Conservation (phyloP, 1,140 invertebrate species). For the Callitettix versicolor region DNA sequence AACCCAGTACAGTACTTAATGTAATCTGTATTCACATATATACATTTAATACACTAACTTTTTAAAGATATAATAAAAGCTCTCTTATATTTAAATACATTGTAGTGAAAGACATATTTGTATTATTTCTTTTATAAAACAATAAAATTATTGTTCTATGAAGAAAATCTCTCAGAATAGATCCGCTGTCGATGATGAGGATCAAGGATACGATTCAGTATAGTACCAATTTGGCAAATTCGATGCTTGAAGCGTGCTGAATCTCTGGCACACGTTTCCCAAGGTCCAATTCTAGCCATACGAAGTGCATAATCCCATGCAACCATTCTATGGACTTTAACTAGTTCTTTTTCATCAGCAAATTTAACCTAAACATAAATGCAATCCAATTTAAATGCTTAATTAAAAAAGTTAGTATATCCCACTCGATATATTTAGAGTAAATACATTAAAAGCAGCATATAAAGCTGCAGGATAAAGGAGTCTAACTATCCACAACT, state of each 20-base stretch:
- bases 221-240: constrained; percentile 34
- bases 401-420: constrained; percentile 3
- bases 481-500: too few species aligned
- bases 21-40: too few species aligned
- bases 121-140: too few species aligned
- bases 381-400: too few species aligned
- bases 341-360: constrained; percentile 34
- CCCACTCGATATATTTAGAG: neutral
- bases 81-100: too few species aligned
- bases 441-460: neutral
- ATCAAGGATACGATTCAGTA: constrained; percentile 39
- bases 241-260: constrained; percentile 42
- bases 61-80: too few species aligned
- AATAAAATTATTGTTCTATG: neutral
- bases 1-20: too few species aligned
- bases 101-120: too few species aligned
- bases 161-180: constrained; percentile 30
- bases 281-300: constrained; percentile 47
- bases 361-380: constrained; percentile 46
- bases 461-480: too few species aligned
- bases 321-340: constrained; percentile 43
- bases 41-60: too few species aligned
- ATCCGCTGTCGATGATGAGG: constrained; percentile 40
- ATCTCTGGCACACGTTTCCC: constrained; percentile 50
- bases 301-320: constrained; percentile 52